Base-by-base conservation (phyloP, 2,888 invertebrate species). In the Eledona agricola region DNA sequence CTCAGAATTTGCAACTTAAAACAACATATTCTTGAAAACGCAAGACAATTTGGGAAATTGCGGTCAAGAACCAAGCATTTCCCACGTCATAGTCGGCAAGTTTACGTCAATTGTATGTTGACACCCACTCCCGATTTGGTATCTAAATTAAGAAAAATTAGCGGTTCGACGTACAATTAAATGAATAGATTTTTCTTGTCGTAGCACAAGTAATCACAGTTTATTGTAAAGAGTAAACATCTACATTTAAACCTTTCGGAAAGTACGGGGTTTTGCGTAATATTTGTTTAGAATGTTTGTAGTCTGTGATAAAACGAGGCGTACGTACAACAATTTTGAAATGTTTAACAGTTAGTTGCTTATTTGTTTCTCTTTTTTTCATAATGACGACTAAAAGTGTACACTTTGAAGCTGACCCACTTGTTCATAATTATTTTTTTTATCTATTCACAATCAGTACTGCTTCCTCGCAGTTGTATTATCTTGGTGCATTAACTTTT, bases 191-290 rank as follows among this genome's bases (percentile, higher is more conserved):
- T 32, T 32, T 32, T 32, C 17, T n/a, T 15, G n/a, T n/a, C 25
- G 7, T 25, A 7, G 5, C n/a, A n/a, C n/a, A n/a, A n/a, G n/a
- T n/a, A n/a, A 3, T n/a, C 11, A 5, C 15, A 16, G 1, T 31
- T 25, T 38, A 38, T 38, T 16, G 25, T 15, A 38, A 38, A 38
- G 26, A 16, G 38, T 26, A 25, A 37, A 38, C 38, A 38, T 26
- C 38, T 25, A 35, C 38, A 16, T 23, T 38, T 5, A 10, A 16
- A 13, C n/a, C 20, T 25, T 2, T n/a, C n/a, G n/a, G n/a, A n/a
- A n/a, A n/a, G n/a, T n/a, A n/a, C n/a, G n/a, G n/a, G n/a, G n/a
- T n/a, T n/a, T 38, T 38, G 16, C 22, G 38, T 38, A 38, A 38
- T 13, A n/a, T 38, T 38, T 25, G 38, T 12, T 13, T 37, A 23